phyloP scores from a whole-genome alignment of 2,113 vertebrate species.

The Andinoacara biseriatus region DNA sequence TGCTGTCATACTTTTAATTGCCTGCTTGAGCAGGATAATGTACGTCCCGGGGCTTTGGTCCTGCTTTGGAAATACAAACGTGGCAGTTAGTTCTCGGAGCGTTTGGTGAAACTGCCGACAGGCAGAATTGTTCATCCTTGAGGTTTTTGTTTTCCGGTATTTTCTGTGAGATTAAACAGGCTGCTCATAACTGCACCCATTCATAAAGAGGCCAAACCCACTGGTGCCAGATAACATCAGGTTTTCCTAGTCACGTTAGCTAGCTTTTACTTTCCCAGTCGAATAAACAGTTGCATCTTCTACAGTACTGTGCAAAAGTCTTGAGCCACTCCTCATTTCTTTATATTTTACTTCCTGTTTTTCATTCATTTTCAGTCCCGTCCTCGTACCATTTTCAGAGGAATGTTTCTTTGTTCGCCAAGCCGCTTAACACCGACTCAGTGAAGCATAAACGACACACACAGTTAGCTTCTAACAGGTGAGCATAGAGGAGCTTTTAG shows the following conservation, averaged over 20 bases:
- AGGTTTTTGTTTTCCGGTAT: background rate
- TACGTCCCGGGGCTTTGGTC: background rate
- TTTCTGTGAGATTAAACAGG: background rate
- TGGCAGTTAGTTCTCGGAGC: background rate
- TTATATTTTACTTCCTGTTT: too few species aligned
- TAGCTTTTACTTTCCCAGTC: background rate
- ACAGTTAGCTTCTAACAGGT: background rate
- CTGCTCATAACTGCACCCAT: background rate
- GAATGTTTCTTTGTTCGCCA: background rate
- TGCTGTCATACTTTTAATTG: background rate
- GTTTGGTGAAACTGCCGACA: background rate
- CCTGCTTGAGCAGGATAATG: background rate
- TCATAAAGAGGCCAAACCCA: background rate
- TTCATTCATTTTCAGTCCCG: too few species aligned
- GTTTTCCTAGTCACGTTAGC: background rate
- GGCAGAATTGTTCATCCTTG: background rate
- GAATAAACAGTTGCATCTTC: background rate
- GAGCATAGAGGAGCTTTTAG: background rate
- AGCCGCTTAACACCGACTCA: background rate
- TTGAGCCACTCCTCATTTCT: background rate
- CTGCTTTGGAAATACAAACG: background rate
- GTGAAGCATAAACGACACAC: fast-evolving
- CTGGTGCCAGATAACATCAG: background rate
- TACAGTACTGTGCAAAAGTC: background rate
- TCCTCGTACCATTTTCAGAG: too few species aligned